Evolutionary conservation across 1,140 invertebrate species (phyloP), one percentile per base, ranked within the genome.

Genomic region (Penaeus indicus): DNA sequence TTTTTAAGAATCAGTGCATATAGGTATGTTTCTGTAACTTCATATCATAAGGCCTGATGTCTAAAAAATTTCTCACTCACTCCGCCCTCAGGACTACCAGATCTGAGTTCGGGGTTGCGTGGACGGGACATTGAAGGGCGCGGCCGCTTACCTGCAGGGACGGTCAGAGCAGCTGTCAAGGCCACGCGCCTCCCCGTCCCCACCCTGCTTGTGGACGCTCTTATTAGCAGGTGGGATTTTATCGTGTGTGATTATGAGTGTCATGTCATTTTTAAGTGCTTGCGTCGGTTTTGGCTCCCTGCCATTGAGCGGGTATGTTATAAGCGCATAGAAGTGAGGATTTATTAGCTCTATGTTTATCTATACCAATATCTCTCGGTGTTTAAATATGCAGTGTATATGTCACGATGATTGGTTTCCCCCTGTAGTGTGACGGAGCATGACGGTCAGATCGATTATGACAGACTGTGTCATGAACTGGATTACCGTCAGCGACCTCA

Each of bases 401-500:
- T 54, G 16, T 13, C 54, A 16, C 54, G 54, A 16, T 54, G 0
- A 16, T 19, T 64, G 32, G 1, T 42, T 47, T n/a, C 63, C 27
- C 27, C 13, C 27, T 19, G 47, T 78, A 88, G 86, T n/a, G 69
- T 88, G 67, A 88, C 60, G 10, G 63, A 77, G 21, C 22, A 88
- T 25, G 86, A 84, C 62, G 86, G 81, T 19, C 27, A 67, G 61
- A 60, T 88, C 8, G 81, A 84, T 21, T 88, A 88, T 21, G 72
- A 63, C 11, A 19, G 18, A 1, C 62, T 88, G 67, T 88, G 86
- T 67, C 60, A 21, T 77, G 86, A 88, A 8, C 72, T 88, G 8
- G 86, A 88, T 54, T 84, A 67, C 79, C 81, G 86, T 8, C 69
- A 38, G 13, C 80, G 86, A 84, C 86, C 86, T 16, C 54, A 88